Evolutionary conservation across 2,888 invertebrate genomes (phyloP), one percentile per base, ranked within the genome.

Genomic region (Aspidiotus rigidus): DNA sequence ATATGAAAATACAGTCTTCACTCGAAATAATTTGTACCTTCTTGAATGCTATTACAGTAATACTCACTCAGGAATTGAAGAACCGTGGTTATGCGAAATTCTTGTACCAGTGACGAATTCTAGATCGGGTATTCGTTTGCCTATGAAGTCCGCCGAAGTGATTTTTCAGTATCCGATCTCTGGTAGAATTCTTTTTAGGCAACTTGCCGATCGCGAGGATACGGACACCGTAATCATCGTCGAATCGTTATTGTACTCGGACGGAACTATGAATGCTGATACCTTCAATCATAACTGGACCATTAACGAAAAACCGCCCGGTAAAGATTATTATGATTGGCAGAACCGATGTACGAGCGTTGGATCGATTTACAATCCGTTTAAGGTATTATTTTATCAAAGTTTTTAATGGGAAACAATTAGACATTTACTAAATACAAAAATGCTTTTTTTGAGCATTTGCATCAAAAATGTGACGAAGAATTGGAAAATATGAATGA

Each of bases 291-390:
- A 90, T 77, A 84, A 71, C 44, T 95, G 94, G 93, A 88, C 88
- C 11, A 82, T 95, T 16, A 90, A 93, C 77, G 86, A 85, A 70
- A 80, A 83, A 73, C 82, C 89, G 0, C 90, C 93, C 0, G 92
- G 90, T 16, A 85, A 84, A 71, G 95, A 95, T 79, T 94, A 88
- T 79, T 93, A 93, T 78, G 90, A 92, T 78, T 94, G 93, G 94
- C 88, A 88, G 41, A 86, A 83, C 57, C 81, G 94, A 53, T 93
- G 94, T 77, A 79, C 90, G 10, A 90, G 90, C 73, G 84, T 90
- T 0, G 93, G 90, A 7, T 77, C 76, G 0, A 80, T 85, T n/a
- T 90, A 82, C 76, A 90, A 94, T 79, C 94, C 94, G 0, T 86
- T 86, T 74, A 84, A 85, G 73, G 84, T 86, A 74, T n/a, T n/a